A percentile compares a stretch with the other conserved stretches of the same genome.
These are phyloP conservation scores for Acomys russatus DNA, from an alignment of 2,797 vertebrate species.

Conservation along the genomic window DNA sequence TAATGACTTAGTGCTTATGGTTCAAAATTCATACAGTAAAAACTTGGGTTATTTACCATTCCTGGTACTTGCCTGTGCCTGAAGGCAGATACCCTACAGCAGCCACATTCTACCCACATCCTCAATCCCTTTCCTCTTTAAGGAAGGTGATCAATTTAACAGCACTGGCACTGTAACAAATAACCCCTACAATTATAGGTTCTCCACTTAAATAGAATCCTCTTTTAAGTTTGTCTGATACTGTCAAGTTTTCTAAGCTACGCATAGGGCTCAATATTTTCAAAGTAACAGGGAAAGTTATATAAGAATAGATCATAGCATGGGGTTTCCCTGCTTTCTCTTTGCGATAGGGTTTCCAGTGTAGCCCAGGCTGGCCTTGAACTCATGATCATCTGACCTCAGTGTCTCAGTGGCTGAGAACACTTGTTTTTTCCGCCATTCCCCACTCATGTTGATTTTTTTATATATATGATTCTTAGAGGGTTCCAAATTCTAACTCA, in stretches of 20 bases:
- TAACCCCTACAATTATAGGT: not conserved
- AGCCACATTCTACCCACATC: not conserved
- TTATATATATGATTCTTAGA: not conserved
- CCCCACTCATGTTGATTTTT: not conserved
- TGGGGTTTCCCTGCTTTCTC: not conserved
- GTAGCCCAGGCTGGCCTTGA: not conserved
- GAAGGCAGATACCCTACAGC: not conserved
- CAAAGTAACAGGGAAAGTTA: not conserved
- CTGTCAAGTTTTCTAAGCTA: not conserved
- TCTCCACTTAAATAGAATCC: constrained; percentile 37
- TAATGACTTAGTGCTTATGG: not conserved
- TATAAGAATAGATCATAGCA: not conserved
- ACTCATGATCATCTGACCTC: not conserved
- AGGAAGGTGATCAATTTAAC: not conserved
- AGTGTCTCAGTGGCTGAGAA: not conserved
- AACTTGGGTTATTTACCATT: not conserved
- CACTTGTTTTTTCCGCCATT: not conserved
- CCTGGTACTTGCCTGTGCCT: not conserved
- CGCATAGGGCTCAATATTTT: not conserved
- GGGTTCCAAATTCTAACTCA: not conserved
- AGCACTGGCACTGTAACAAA: not conserved
- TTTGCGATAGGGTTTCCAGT: not conserved
- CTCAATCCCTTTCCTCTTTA: not conserved
- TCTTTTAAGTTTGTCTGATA: not conserved
- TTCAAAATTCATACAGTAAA: not conserved